phyloP scores from a whole-genome alignment of 2,797 vertebrate genomes.

The Pelobates cultripes region DNA sequence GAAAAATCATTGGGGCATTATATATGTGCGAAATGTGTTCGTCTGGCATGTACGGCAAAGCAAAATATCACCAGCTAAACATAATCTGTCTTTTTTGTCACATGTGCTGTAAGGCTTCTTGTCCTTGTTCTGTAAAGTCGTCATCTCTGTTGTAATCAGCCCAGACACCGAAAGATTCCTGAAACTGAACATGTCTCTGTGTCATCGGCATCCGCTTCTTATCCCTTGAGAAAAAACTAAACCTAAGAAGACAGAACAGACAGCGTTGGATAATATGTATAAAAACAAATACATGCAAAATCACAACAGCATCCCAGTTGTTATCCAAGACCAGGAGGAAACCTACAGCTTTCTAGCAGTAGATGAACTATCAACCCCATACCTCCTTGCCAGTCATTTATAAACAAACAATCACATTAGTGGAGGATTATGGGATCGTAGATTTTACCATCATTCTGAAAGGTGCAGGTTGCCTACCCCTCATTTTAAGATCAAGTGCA shows the following conservation, averaged over 20 bases:
- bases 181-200: constrained; percentile 72
- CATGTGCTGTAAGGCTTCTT: constrained; percentile 93
- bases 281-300: too few relatives aligned
- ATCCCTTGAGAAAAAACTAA: constrained; percentile 97
- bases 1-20: not conserved
- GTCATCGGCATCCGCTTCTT: constrained; percentile 78
- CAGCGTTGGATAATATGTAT: not conserved
- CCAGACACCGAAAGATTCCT: constrained; percentile 80
- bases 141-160: constrained; percentile 77
- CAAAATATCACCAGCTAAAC: not conserved
- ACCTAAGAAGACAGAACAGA: constrained; percentile 71
- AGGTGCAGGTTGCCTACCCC: not conserved
- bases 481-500: not conserved
- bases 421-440: not conserved
- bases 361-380: not conserved
- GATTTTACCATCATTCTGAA: not conserved
- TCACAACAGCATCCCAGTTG: too few relatives aligned
- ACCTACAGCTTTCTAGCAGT: not conserved
- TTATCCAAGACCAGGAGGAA: not conserved
- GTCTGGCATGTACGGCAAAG: constrained; percentile 44
- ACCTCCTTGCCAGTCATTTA: not conserved
- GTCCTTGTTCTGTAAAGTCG: constrained; percentile 89
- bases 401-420: not conserved
- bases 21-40: constrained; percentile 12
- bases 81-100: constrained; percentile 64